Evolutionary conservation across 2,888 invertebrate genomes (phyloP), one percentile per base, ranked within the genome.

Genomic region (Epinotia demarniana): DNA sequence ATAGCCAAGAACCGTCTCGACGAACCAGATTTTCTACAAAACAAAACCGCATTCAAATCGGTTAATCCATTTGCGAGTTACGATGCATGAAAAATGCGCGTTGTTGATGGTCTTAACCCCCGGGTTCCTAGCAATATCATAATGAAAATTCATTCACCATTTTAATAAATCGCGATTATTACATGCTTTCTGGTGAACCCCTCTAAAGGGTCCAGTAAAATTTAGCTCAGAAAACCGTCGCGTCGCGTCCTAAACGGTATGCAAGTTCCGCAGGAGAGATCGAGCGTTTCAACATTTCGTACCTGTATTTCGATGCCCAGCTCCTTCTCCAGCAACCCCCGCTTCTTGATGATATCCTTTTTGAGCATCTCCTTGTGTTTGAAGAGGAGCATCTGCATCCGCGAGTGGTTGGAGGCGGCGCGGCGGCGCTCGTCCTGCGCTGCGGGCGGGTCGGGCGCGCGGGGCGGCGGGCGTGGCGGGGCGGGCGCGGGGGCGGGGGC

Each of bases 341-440:
- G 95, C 87, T 99, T 99, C 84, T 98, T 97, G 78, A 98, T 95
- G 79, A 99, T 99, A 84, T 98, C 98, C 86, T 98, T 98, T 89
- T 98, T 98, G 66, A 99, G 95, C 81, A 97, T 94, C 88, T 99
- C 99, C 86, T 98, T 99, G 84, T 99, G 98, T 82, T 97, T 96
- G 88, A 97, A 96, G 27, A 98, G 95, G 57, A 97, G 94, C 86
- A 97, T 96, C 86, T 97, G 96, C 78, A 97, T 95, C 80, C 95
- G 95, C 13, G 94, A 95, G 87, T 90, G 95, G 80, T 89, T 95
- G 84, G 94, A 94, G 80, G 92, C 95, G 85, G 90, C 95, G 80
- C 91, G 95, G 77, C 92, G 95, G 78, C 90, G 94, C 81, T 95
- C 95, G 75, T 88, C 95, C 63, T 73, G 62, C 57, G 70, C 74